Evolutionary conservation across 1,140 invertebrate genomes (phyloP), one percentile per base, ranked within the genome.

Genomic region (Parapsyche elsis): DNA sequence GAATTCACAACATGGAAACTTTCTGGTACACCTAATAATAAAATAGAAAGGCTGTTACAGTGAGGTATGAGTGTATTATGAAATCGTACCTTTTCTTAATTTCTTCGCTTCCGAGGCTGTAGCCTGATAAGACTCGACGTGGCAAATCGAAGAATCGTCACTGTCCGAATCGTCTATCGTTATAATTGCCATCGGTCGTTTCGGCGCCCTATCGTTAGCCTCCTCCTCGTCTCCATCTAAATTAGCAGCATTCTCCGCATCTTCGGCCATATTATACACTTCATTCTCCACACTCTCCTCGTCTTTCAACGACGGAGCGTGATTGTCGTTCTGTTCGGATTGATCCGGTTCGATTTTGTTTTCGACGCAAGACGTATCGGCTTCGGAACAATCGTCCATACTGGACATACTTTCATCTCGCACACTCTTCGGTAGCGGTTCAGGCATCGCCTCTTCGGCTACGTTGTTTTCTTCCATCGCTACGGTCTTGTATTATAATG

Each of bases 111-210:
- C 88, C 71, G 88, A 87, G 4, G 87, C 86, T 16, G 87, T 86
- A 12, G 88, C 88, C 80, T 88, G 87, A 83, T 89, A 89, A 0
- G 88, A 88, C 46, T 86, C 88, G n/a, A 89, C 87, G 9, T 88
- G 88, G 79, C 88, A 89, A 9, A 89, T 84, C 71, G 88, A 88
- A 7, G 88, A 89, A 80, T 88, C 88, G 76, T 89, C 87, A 71
- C 87, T 89, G 16, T 89, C 88, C 0, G 88, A 88, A 76, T 88
- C 87, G 67, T 80, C 79, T 49, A 83, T 83, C 1, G 78, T 80
- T 73, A 83, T 81, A 26, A 83, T 78, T 7, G 78, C 73, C 21
- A 64, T 61, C 53, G 78, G 44, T 30, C 82, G 67, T 76, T 83
- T 83, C 9, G 78, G 73, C 16, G 80, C 74, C 16, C 57, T 45